phyloP scores from a whole-genome alignment of 2,113 vertebrate genomes.

The Pitta sordida region DNA sequence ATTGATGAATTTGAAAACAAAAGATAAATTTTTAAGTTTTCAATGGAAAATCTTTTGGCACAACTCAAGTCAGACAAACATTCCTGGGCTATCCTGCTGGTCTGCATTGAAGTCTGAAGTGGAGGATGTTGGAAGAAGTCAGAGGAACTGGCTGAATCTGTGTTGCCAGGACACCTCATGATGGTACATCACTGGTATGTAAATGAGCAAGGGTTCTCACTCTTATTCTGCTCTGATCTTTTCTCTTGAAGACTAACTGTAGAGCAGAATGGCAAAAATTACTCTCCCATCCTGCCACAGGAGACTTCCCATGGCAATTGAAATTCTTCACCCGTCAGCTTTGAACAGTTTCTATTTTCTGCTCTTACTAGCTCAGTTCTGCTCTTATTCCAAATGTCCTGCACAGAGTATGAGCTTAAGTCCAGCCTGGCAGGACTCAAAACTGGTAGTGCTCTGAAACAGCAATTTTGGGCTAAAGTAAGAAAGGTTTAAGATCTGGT shows the following conservation, averaged over 20 bases:
- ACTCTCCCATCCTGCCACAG: neutral
- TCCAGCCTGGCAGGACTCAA: neutral
- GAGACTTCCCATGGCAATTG: neutral
- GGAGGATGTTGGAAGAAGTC: neutral
- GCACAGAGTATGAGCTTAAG: neutral
- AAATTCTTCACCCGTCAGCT: neutral
- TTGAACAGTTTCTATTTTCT: neutral
- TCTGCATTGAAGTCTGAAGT: neutral
- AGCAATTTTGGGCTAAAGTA: neutral
- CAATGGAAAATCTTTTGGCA: neutral
- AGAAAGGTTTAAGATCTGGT: neutral
- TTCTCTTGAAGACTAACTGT: neutral
- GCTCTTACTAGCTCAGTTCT: neutral
- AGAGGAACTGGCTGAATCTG: neutral
- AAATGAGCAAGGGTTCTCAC: rapidly evolving
- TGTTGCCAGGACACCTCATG: neutral
- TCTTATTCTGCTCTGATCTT: neutral
- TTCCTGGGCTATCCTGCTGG: neutral
- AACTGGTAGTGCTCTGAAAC: neutral
- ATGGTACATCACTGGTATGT: rapidly evolving
- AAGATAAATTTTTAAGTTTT: neutral
- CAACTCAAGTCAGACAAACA: neutral
- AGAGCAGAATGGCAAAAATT: neutral
- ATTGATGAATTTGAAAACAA: neutral
- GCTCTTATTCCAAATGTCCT: neutral